Evolutionary conservation across 2,113 vertebrate species (phyloP).

Genomic region (Heterochromis multidens): DNA sequence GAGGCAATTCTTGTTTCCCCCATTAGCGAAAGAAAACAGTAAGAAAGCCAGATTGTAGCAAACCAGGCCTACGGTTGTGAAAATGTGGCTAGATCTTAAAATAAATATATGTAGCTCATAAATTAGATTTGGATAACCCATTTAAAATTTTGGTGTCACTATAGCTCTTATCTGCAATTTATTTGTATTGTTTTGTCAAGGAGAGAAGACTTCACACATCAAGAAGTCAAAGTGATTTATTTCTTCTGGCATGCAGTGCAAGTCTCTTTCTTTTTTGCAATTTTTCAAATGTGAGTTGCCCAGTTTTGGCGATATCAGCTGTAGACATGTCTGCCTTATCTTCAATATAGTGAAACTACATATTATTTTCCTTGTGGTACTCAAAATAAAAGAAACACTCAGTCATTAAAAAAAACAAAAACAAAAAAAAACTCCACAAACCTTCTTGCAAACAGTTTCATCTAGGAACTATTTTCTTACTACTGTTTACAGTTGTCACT

Average conservation of each 20-base stretch:
- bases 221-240: neutral
- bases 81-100: neutral
- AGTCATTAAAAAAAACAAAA: no score
- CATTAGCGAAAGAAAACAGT: neutral
- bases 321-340: no score
- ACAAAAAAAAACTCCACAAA: no score
- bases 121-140: neutral
- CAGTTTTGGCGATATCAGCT: neutral
- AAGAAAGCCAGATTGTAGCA: fast-evolving
- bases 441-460: no score
- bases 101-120: neutral
- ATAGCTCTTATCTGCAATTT: neutral
- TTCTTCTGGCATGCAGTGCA: neutral
- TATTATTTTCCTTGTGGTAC: no score
- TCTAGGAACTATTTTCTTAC: no score
- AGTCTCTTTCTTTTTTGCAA: neutral
- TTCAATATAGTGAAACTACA: no score
- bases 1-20: neutral
- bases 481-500: no score
- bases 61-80: neutral
- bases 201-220: neutral
- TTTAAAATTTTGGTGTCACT: neutral
- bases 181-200: neutral
- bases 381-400: no score
- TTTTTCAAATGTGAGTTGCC: neutral